Conservation (phyloP, 2,113 vertebrate genomes). For the Isurus oxyrinchus region DNA sequence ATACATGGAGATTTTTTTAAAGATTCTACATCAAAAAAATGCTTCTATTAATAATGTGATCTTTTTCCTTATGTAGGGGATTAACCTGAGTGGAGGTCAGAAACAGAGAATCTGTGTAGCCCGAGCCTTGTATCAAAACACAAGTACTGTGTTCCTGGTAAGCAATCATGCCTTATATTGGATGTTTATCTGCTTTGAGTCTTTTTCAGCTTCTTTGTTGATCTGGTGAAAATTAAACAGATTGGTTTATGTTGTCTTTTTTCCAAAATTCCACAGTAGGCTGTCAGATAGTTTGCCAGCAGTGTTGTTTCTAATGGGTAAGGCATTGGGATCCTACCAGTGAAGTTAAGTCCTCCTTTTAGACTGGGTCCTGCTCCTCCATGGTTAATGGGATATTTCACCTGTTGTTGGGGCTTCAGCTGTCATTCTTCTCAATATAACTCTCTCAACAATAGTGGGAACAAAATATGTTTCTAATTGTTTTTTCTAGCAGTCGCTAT, state of each 20-base stretch:
- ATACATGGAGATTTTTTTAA: slow-evolving; percentile 38
- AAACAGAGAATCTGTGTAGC: slow-evolving; percentile 94
- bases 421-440: not conserved
- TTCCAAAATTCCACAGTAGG: not conserved
- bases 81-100: slow-evolving; percentile 94
- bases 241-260: not conserved
- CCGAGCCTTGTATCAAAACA: slow-evolving; percentile 93
- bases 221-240: not conserved
- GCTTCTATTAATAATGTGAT: not conserved
- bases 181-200: too few relatives aligned
- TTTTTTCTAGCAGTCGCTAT: not conserved
- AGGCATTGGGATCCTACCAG: not conserved
- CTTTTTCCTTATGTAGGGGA: slow-evolving; percentile 65
- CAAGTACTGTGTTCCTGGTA: slow-evolving; percentile 95
- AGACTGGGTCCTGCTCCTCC: not conserved
- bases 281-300: not conserved
- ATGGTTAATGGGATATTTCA: not conserved
- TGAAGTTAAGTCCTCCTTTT: not conserved
- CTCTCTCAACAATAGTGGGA: not conserved
- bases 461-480: not conserved
- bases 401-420: not conserved
- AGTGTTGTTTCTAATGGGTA: not conserved
- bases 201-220: not conserved
- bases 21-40: not conserved
- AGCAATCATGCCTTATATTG: slow-evolving; percentile 44